phyloP scores from a whole-genome alignment of 2,113 vertebrate genomes.

The Bucco capensis region DNA sequence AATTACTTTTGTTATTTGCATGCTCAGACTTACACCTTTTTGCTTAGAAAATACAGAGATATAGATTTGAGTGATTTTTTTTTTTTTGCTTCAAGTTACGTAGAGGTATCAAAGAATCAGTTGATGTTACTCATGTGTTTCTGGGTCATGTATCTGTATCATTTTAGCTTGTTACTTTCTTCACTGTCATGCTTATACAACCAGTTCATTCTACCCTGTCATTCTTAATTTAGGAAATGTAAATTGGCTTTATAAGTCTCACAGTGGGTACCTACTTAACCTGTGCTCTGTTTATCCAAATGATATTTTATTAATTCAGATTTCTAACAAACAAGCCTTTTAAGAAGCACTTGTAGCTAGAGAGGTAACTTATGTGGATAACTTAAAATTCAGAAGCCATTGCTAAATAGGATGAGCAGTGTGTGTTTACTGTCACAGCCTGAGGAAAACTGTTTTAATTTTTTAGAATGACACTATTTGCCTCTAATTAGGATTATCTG shows the following conservation, averaged over 20 bases:
- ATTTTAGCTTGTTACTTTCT: background rate
- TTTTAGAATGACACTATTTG: background rate
- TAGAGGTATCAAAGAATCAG: background rate
- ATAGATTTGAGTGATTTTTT: background rate
- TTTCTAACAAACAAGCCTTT: background rate
- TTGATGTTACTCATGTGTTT: background rate
- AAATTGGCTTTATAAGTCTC: background rate
- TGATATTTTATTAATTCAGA: background rate
- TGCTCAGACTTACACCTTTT: background rate
- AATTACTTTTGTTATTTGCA: background rate
- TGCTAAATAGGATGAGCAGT: background rate
- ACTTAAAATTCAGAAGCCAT: background rate
- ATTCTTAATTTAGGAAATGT: background rate
- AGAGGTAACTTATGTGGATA: background rate
- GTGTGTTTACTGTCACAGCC: background rate
- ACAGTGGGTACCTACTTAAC: background rate
- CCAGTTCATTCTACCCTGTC: conserved; percentile 10
- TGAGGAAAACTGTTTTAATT: background rate
- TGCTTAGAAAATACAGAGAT: background rate
- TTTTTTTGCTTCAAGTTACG: background rate
- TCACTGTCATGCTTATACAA: background rate
- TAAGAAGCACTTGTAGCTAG: background rate
- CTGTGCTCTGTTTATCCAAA: background rate
- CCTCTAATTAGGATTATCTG: background rate
- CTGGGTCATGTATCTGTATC: background rate